Evolutionary conservation across 2,113 vertebrate genomes (phyloP), one percentile per base, ranked within the genome.

Genomic region (Vidua macroura): DNA sequence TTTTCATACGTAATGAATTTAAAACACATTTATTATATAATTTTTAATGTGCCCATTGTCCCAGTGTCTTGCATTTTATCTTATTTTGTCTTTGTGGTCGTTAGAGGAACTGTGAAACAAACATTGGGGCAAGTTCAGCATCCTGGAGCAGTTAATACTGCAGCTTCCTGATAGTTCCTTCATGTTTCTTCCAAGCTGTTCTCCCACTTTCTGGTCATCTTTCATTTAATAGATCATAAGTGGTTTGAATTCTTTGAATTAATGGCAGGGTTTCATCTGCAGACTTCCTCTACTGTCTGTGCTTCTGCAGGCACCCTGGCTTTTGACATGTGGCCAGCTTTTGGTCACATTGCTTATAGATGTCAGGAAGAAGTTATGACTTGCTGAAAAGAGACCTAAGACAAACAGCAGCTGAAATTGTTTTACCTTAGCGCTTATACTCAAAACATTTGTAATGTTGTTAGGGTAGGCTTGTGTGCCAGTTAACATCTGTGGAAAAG

Each of bases 271-370:
- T 80, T 93, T 90, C 31, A 55, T 72, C 46, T 83, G 35, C 67
- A 55, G 46, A 27, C 31, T 53, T 39, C 18, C 43, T 78, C n/a
- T 76, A 7, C 28, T 83, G 0, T 35, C 39, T 0, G 0, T 59
- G 10, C 43, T 82, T 85, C 63, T 66, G 70, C 44, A 30, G 62
- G 35, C 35, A 51, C 24, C 16, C 30, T 78, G 22, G 8, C 49
- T 87, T 62, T 66, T 92, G 67, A 53, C 37, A 11, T 4, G 17
- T 51, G 21, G 63, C 13, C 90, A 80, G 49, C 51, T 62, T 90
- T 82, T 80, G 55, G 23, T 90, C 44, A 27, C 9, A 2, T 51
- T 43, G 63, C 49, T 73, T 62, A 5, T 13, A 74, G 72, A 8
- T 66, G 56, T 69, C 30, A 33, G 53, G 41, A 64, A n/a, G 64